Conservation (phyloP, 2,797 vertebrate species). For the Carduelis carduelis region DNA sequence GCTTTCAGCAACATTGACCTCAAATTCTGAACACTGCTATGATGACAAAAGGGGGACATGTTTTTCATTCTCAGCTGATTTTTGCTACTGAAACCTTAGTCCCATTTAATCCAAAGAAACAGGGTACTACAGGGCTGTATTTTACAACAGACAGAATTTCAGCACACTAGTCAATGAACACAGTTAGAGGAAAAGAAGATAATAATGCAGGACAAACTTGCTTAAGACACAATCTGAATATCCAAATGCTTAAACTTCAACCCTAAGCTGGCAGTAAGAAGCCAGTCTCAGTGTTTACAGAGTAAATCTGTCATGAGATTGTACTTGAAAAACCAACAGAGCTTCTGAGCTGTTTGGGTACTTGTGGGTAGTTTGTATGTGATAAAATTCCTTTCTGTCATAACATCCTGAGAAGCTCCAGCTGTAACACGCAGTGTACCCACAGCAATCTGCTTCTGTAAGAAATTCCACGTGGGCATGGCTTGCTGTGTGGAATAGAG, state of each 20-base stretch:
- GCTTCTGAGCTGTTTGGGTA: not conserved
- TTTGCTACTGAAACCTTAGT: not conserved
- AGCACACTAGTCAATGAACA: not conserved
- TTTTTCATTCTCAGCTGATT: not conserved
- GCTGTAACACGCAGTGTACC: not conserved
- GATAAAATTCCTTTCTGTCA: not conserved
- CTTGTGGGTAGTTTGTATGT: not conserved
- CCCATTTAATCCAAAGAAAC: not conserved
- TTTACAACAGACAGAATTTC: not conserved
- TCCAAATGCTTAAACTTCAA: not conserved
- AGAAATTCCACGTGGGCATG: not conserved
- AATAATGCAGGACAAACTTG: not conserved
- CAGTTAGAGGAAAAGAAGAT: not conserved
- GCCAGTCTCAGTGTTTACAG: not conserved
- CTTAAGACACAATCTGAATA: not conserved
- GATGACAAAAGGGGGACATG: not conserved
- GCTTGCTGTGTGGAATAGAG: not conserved
- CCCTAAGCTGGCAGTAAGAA: not conserved
- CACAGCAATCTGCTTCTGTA: not conserved
- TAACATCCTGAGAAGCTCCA: not conserved
- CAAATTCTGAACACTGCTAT: not conserved
- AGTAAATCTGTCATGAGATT: not conserved
- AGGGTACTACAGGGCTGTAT: not conserved
- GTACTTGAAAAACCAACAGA: not conserved
- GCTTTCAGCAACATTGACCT: not conserved